Conservation (phyloP, 2,113 vertebrate genomes). For the Agelaius tricolor region DNA sequence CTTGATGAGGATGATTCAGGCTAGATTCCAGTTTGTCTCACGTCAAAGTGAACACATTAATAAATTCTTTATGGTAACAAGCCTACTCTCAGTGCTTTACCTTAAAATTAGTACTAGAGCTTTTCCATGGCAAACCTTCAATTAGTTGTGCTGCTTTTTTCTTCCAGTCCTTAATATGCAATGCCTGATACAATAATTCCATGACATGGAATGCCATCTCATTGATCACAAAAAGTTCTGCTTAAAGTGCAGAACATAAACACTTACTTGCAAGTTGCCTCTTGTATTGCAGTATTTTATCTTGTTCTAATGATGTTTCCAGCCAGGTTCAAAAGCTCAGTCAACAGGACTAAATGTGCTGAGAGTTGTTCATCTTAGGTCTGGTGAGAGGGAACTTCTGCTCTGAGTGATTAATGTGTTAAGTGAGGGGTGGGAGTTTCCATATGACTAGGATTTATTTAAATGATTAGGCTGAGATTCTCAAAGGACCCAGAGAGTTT, state of each 20-base stretch:
- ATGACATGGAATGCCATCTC: not conserved
- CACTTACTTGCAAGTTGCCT: not conserved
- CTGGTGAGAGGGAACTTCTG: not conserved
- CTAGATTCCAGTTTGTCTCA: not conserved
- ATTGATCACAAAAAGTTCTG: not conserved
- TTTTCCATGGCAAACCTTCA: not conserved
- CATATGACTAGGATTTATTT: slow-evolving; percentile 26
- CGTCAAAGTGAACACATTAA: not conserved
- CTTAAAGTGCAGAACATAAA: not conserved
- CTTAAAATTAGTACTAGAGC: not conserved
- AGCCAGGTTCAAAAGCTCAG: not conserved
- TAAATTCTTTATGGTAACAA: not conserved
- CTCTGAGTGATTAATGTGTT: not conserved
- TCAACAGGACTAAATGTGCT: not conserved
- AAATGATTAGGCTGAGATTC: slow-evolving; percentile 27
- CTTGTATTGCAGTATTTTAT: not conserved
- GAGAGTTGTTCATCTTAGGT: not conserved
- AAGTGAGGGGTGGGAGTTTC: slow-evolving; percentile 5
- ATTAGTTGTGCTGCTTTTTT: not conserved
- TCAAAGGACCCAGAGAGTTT: not conserved
- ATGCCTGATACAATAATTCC: not conserved
- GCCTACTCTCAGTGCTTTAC: not conserved
- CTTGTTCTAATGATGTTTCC: not conserved
- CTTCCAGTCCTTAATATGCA: not conserved
- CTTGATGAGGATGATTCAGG: not conserved